Evolutionary conservation across 2,113 vertebrate genomes (phyloP).

Genomic region (Paradisaea rubra): DNA sequence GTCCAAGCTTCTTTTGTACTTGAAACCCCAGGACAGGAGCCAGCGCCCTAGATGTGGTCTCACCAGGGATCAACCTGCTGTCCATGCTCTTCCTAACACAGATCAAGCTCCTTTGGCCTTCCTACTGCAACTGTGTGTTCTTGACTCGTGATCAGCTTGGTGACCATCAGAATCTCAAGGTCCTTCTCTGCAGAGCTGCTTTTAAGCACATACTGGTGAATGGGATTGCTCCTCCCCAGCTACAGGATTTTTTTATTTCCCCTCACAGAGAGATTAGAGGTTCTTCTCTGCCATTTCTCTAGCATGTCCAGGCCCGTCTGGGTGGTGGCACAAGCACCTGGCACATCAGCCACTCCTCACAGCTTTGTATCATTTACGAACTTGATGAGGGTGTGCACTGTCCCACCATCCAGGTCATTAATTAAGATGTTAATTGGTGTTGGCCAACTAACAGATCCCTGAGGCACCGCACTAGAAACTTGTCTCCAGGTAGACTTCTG

Average conservation of each 20-base stretch:
- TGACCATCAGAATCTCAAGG: not conserved
- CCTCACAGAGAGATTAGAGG: not conserved
- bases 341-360: not conserved
- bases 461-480: fast-evolving
- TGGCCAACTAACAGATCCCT: not conserved
- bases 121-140: not conserved
- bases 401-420: not conserved
- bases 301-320: not conserved
- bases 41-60: not conserved
- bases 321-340: not conserved
- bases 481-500: not conserved
- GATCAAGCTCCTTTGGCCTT: not conserved
- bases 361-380: not conserved
- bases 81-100: fast-evolving
- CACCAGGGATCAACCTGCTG: not conserved
- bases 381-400: not conserved
- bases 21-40: not conserved
- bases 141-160: not conserved
- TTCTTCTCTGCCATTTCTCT: not conserved
- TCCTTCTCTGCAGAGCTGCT: not conserved
- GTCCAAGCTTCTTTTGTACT: not conserved
- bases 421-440: not conserved
- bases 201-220: not conserved
- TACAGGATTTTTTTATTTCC: not conserved
- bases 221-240: not conserved